These are phyloP conservation scores for Apamea crenata DNA, from an alignment of 2,888 invertebrate genomes.

Conservation along the genomic window DNA sequence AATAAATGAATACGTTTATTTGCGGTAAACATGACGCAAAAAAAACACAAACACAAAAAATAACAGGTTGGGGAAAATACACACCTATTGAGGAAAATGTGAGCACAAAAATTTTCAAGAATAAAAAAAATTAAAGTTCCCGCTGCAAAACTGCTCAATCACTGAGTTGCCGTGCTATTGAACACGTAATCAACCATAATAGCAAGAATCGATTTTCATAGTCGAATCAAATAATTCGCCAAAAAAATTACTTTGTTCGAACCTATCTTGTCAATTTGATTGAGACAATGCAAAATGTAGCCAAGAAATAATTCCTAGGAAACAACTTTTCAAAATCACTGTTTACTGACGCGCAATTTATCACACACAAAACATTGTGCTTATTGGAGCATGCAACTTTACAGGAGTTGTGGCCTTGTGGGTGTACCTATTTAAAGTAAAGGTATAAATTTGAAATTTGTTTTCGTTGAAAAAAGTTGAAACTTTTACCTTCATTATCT, in stretches of 20 bases:
- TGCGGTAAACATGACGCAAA: background rate
- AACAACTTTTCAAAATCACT: background rate
- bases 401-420: no score
- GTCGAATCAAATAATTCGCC: background rate
- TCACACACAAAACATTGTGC: no score
- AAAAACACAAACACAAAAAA: background rate
- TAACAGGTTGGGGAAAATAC: background rate
- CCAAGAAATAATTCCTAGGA: background rate
- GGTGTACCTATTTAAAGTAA: no score
- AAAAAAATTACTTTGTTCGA: background rate
- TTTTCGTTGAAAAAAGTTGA: background rate
- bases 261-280: background rate
- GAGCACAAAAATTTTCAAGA: background rate
- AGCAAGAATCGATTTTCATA: background rate
- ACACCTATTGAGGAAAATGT: background rate
- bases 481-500: background rate
- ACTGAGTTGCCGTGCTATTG: constrained; percentile 7
- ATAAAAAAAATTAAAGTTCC: background rate
- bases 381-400: no score
- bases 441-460: no score
- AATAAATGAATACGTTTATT: background rate
- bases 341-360: background rate
- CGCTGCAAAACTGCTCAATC: background rate
- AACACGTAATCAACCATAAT: background rate
- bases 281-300: background rate